phyloP scores from a whole-genome alignment of 2,113 vertebrate genomes.

The Tupaia chinensis region DNA sequence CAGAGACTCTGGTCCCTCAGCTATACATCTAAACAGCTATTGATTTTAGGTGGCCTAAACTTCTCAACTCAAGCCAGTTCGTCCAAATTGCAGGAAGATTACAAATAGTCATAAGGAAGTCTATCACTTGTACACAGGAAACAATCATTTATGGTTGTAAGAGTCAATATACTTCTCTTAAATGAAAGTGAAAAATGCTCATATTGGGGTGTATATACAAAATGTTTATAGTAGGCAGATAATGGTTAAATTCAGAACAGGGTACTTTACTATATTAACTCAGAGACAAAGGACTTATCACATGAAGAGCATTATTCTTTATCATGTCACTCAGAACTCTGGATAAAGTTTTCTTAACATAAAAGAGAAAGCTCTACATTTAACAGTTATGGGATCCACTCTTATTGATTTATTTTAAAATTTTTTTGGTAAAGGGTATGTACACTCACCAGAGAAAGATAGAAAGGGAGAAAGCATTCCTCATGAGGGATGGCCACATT shows the following conservation, averaged over 20 bases:
- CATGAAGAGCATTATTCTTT: neutral
- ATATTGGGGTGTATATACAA: neutral
- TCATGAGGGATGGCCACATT: too few species aligned
- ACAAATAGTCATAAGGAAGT: constrained; percentile 31
- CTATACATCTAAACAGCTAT: neutral
- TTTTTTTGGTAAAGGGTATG: too few species aligned
- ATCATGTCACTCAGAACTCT: neutral
- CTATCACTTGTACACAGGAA: neutral
- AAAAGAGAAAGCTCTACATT: neutral
- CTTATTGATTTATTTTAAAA: too few species aligned
- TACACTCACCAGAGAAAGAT: too few species aligned
- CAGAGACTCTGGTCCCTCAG: neutral
- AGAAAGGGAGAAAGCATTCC: too few species aligned
- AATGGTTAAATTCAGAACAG: neutral
- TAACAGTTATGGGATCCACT: neutral
- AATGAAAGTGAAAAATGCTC: neutral
- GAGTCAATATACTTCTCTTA: neutral
- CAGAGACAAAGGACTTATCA: neutral
- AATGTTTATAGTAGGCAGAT: neutral
- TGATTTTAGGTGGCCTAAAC: neutral
- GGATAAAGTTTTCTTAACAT: neutral
- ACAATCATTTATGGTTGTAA: neutral
- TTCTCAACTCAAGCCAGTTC: neutral
- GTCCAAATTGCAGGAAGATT: neutral
- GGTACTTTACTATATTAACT: neutral